Evolutionary conservation across 2,888 invertebrate genomes (phyloP), one percentile per base, ranked within the genome.

Genomic region (Callimorpha dominula): DNA sequence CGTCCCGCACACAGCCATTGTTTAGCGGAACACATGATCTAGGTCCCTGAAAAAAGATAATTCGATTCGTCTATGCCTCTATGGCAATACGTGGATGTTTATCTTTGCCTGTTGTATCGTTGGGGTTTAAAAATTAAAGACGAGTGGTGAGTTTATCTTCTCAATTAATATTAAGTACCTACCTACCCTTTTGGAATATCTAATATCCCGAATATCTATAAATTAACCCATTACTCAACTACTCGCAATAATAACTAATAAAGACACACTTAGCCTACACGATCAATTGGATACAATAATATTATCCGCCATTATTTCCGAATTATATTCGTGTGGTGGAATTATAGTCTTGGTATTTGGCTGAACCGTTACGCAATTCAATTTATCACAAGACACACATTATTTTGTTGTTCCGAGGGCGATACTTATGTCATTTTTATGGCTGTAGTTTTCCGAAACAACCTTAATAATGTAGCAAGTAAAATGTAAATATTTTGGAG

Each of bases 211-310:
- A 57, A 20, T 57, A 42, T 63, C 42, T 17, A 63, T 63, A 43
- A 43, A 57, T 57, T 64, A n/a, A 17, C 17, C 63, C 17, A 17
- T 65, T 46, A 46, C 43, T 20, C 31, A 20, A 20, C 12, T 20
- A 46, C 43, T 1, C 12, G n/a, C 31, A 31, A 65, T 1, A 71
- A 66, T 60, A 31, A 49, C 12, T 49, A 71, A 71, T 71, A 71
- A 65, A 5, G 68, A 72, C 71, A 82, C 65, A 82, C 73, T 76
- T 77, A 81, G 65, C 65, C 49, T 78, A 76, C 73, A 81, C 75
- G 71, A 76, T 81, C 83, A 82, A 83, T 79, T 77, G 76, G 54
- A 72, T 43, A 69, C 31, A 31, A 31, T 69, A 76, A 78, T 73
- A 71, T 70, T 71, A 42, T 64, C 49, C 40, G 71, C 63, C 43